Percentiles rank a stretch among this genome's conserved stretches.
Conservation (phyloP, 2,113 vertebrate genomes). For the Heterotilapia buettikoferi region DNA sequence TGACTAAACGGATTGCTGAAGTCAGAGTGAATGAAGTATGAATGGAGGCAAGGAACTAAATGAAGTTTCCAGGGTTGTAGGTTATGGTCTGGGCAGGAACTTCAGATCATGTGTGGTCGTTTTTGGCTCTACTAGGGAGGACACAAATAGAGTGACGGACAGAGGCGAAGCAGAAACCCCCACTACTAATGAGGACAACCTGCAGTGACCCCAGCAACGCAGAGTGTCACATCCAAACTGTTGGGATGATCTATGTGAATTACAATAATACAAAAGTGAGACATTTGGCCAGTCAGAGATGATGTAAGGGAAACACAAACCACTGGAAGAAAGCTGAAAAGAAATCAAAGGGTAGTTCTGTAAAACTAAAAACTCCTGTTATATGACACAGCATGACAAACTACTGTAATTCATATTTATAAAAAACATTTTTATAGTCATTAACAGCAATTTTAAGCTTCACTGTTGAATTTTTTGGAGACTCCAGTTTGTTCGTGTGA, state of each 20-base stretch:
- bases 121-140: constrained; percentile 4
- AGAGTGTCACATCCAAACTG: constrained; percentile 17
- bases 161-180: constrained; percentile 19
- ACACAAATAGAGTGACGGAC: constrained; percentile 34
- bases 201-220: constrained; percentile 30
- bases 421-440: background rate
- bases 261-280: background rate
- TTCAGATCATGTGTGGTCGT: constrained; percentile 50
- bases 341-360: background rate
- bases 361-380: background rate
- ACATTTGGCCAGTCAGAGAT: background rate
- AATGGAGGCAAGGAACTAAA: constrained; percentile 35
- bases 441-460: background rate
- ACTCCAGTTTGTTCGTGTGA: background rate
- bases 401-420: background rate
- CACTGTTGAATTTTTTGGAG: background rate
- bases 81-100: constrained; percentile 31
- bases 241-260: constrained; percentile 20
- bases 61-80: constrained; percentile 50
- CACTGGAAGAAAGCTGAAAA: background rate
- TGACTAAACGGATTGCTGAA: constrained; percentile 45
- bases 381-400: background rate
- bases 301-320: background rate
- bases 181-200: constrained; percentile 60
- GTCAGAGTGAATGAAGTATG: constrained; percentile 9